phyloP scores from a whole-genome alignment of 2,113 vertebrate species.

The Dendrocopos noguchii region DNA sequence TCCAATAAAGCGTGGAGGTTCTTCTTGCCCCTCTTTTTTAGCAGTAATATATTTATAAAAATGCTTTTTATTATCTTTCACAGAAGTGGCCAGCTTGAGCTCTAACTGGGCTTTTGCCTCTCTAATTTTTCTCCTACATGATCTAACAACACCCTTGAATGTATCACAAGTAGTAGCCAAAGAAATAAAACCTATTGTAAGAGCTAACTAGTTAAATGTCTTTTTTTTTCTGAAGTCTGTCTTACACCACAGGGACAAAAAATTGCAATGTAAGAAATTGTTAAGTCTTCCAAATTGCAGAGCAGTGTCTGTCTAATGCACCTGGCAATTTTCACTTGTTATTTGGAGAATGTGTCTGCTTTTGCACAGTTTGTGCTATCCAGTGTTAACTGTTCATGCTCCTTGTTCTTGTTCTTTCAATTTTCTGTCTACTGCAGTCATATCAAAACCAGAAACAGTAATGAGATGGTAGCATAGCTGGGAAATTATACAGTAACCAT shows the following conservation, averaged over 20 bases:
- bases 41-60: too few species aligned
- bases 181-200: background rate
- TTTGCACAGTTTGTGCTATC: background rate
- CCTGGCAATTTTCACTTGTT: background rate
- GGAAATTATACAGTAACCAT: background rate
- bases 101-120: too few species aligned
- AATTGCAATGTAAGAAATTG: background rate
- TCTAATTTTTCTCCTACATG: too few species aligned
- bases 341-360: background rate
- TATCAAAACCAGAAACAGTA: background rate
- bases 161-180: background rate
- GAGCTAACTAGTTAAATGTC: background rate
- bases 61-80: too few species aligned
- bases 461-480: background rate
- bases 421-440: background rate
- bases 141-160: too few species aligned
- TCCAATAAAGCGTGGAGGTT: too few species aligned
- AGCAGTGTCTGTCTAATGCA: background rate
- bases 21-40: too few species aligned
- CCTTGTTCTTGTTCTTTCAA: background rate
- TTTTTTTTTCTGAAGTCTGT: background rate
- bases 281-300: background rate
- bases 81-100: too few species aligned
- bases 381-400: background rate
- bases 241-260: background rate